Conservation (phyloP, 2,888 invertebrate genomes). For the Phlogophora meticulosa region DNA sequence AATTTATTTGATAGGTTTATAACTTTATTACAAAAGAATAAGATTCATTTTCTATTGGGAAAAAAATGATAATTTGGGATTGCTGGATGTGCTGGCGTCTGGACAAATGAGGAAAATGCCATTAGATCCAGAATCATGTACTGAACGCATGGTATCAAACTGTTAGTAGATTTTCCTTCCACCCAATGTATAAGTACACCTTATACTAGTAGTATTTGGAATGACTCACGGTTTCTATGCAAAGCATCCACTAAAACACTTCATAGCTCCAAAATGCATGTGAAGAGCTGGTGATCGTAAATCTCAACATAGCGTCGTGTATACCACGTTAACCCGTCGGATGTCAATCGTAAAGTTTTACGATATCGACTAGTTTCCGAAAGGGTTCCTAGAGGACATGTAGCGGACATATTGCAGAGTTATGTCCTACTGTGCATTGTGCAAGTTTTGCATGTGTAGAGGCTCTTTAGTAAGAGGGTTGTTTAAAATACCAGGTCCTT, state of each 20-base stretch:
- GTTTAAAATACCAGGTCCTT: neutral
- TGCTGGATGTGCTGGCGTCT: too few species aligned
- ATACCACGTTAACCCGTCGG: slow-evolving; percentile 84
- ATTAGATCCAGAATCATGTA: too few species aligned
- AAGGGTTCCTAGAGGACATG: slow-evolving; percentile 78
- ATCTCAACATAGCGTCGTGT: slow-evolving; percentile 68
- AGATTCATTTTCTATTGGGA: too few species aligned
- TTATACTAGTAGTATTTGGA: neutral
- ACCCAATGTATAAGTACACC: too few species aligned
- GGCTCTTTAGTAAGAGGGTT: neutral
- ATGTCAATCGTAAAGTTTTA: slow-evolving; percentile 89
- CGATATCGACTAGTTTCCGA: slow-evolving; percentile 87
- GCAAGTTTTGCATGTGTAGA: slow-evolving; percentile 42
- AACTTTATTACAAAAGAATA: too few species aligned
- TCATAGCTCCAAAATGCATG: slow-evolving; percentile 63
- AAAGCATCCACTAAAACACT: slow-evolving; percentile 58
- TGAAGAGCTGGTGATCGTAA: slow-evolving; percentile 67
- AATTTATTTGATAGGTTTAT: too few species aligned
- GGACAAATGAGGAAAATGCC: too few species aligned
- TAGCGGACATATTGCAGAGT: slow-evolving; percentile 51
- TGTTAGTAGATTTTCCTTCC: too few species aligned
- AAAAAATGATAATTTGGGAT: too few species aligned
- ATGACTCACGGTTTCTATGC: slow-evolving; percentile 41
- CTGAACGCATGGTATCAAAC: too few species aligned
- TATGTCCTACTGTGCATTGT: slow-evolving; percentile 16